phyloP scores from a whole-genome alignment of 1,140 invertebrate genomes.

The Zaprionus vittiger region DNA sequence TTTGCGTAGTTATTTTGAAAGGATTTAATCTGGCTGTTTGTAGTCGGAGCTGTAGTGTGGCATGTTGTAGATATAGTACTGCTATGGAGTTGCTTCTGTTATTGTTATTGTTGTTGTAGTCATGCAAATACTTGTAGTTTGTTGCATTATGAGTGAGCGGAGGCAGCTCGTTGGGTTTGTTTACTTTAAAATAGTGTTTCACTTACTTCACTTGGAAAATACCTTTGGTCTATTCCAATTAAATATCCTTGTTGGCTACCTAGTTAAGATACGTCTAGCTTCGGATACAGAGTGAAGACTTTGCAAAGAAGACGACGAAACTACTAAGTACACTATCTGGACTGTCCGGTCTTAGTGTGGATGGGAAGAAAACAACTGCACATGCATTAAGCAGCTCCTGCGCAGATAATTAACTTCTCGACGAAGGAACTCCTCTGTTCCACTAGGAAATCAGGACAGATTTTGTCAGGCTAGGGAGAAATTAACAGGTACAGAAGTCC shows the following conservation, averaged over 20 bases:
- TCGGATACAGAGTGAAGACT: too few species aligned
- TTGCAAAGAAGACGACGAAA: too few species aligned
- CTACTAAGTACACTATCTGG: too few species aligned
- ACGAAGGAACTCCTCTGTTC: too few species aligned
- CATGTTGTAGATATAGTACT: slow-evolving; percentile 6
- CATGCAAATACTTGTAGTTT: slow-evolving; percentile 39
- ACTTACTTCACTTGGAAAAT: slow-evolving; percentile 1
- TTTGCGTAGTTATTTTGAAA: slow-evolving; percentile 69
- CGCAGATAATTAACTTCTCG: too few species aligned
- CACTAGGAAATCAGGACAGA: too few species aligned
- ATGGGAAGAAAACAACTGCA: too few species aligned
- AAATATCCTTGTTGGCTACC: not conserved
- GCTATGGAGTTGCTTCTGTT: slow-evolving; percentile 2
- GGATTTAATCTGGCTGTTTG: slow-evolving; percentile 74
- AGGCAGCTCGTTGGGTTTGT: slow-evolving; percentile 17
- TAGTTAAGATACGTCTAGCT: too few species aligned
- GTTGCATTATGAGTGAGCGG: slow-evolving; percentile 20
- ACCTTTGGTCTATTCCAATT: not conserved
- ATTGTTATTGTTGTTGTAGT: slow-evolving; percentile 14
- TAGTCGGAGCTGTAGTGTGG: slow-evolving; percentile 36
- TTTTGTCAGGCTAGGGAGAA: too few species aligned
- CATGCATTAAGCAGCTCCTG: too few species aligned
- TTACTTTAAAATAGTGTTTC: slow-evolving; percentile 40
- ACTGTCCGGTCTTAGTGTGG: too few species aligned
- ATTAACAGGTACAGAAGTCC: too few species aligned